Evolutionary conservation across 2,888 invertebrate species (phyloP).

Genomic region (Drosophila antonietae): DNA sequence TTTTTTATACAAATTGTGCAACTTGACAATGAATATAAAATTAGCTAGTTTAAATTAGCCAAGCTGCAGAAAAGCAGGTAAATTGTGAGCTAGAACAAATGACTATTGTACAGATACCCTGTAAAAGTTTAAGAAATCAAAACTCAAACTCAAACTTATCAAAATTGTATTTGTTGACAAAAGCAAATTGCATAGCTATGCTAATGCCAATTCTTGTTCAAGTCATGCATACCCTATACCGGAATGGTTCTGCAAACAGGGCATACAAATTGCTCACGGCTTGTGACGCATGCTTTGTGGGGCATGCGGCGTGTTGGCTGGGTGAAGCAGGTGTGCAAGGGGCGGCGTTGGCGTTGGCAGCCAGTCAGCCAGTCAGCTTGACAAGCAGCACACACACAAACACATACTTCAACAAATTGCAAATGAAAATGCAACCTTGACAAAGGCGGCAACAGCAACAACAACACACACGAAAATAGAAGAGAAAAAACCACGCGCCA

Average conservation of each 20-base stretch:
- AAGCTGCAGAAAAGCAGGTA: constrained; percentile 1
- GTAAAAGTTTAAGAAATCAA: background rate
- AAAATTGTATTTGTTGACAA: background rate
- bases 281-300: constrained; percentile 35
- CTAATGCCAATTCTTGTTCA: background rate
- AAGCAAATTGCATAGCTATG: background rate
- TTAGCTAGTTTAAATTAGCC: constrained; percentile 44
- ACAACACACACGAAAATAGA: constrained; percentile 22
- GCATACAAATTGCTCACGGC: constrained; percentile 44
- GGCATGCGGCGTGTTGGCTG: constrained; percentile 17
- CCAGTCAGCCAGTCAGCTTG: constrained; percentile 25
- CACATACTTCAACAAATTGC: constrained; percentile 47
- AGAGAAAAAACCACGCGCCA: constrained; percentile 47
- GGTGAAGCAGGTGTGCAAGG: constrained; percentile 24
- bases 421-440: constrained; percentile 73
- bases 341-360: constrained; percentile 44
- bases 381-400: constrained; percentile 27
- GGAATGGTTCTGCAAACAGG: constrained; percentile 6
- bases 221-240: background rate
- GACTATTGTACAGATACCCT: constrained; percentile 8
- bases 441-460: constrained; percentile 59
- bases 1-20: constrained; percentile 35
- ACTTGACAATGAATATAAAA: constrained; percentile 55
- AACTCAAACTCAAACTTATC: background rate
- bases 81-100: background rate